Evolutionary conservation across 2,113 vertebrate genomes (phyloP).

Genomic region (Manacus vitellinus): DNA sequence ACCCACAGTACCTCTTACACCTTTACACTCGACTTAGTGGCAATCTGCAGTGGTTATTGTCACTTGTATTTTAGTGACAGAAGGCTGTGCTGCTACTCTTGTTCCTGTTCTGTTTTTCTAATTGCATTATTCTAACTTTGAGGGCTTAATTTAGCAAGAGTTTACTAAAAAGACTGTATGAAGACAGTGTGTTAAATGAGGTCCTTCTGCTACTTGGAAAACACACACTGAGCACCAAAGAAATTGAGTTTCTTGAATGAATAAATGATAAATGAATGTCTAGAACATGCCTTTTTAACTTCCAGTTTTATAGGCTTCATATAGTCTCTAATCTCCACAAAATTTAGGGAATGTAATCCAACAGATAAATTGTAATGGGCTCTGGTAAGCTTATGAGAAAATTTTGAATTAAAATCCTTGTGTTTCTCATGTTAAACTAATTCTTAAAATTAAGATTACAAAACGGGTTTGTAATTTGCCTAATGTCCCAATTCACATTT

Average conservation of each 20-base stretch:
- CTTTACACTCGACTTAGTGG: background rate
- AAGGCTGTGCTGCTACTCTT: background rate
- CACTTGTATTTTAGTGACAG: background rate
- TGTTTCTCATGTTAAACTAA: slow-evolving; percentile 50
- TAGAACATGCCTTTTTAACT: slow-evolving; percentile 22
- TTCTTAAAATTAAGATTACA: slow-evolving; percentile 71
- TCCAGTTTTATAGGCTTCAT: background rate
- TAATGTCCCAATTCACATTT: slow-evolving; percentile 71
- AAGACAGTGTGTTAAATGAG: background rate
- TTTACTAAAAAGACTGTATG: background rate
- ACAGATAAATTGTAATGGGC: background rate
- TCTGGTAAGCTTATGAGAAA: background rate
- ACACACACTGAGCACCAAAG: background rate
- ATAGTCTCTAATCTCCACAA: background rate
- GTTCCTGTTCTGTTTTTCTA: background rate
- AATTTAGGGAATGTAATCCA: background rate
- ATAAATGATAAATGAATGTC: background rate
- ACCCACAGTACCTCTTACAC: background rate
- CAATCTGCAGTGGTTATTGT: background rate
- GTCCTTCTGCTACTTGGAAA: background rate
- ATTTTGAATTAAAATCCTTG: background rate
- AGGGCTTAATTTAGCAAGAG: background rate
- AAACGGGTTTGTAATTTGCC: slow-evolving; percentile 68
- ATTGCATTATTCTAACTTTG: background rate
- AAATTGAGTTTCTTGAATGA: background rate